These are phyloP conservation scores for Microdon myrmicae DNA, from an alignment of 2,888 invertebrate species.

Conservation along the genomic window DNA sequence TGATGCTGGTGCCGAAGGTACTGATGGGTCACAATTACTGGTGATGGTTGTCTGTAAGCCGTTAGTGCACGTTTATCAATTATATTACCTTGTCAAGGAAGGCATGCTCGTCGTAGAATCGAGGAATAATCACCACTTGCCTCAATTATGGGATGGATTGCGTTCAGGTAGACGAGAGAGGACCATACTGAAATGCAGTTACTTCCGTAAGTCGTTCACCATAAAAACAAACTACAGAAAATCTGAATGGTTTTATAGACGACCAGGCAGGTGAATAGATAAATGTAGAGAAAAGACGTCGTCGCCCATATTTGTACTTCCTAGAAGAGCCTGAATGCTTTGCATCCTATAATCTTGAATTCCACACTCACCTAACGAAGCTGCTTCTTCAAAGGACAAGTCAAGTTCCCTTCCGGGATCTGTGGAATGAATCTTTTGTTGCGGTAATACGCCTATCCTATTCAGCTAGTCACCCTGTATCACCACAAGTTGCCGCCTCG, in stretches of 20 bases:
- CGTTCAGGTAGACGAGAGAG: conserved; percentile 1
- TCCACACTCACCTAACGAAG: conserved; percentile 26
- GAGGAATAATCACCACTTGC: conserved; percentile 4
- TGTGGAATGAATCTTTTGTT: conserved; percentile 32
- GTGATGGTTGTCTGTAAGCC: conserved; percentile 25
- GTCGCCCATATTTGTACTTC: conserved; percentile 34
- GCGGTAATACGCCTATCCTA: conserved; percentile 12
- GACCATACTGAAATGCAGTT: not conserved
- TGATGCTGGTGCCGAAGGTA: conserved; percentile 18
- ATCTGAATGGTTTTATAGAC: no score
- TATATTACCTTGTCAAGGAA: conserved; percentile 33
- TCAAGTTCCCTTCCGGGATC: conserved; percentile 63
- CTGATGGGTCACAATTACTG: conserved; percentile 29
- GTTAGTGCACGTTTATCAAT: conserved; percentile 41
- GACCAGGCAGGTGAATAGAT: conserved; percentile 30
- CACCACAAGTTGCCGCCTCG: not conserved
- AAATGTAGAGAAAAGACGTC: conserved; percentile 21
- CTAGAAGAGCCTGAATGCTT: conserved; percentile 29
- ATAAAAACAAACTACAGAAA: conserved; percentile 6
- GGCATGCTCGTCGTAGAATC: no score
- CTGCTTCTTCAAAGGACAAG: conserved; percentile 54
- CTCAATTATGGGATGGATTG: no score
- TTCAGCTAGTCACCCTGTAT: not conserved
- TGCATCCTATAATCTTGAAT: not conserved
- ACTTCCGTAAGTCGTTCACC: not conserved